Percentiles rank a stretch among this genome's conserved stretches.
These are phyloP conservation scores for Lithophane socia DNA, from an alignment of 2,888 invertebrate species.

Conservation along the genomic window DNA sequence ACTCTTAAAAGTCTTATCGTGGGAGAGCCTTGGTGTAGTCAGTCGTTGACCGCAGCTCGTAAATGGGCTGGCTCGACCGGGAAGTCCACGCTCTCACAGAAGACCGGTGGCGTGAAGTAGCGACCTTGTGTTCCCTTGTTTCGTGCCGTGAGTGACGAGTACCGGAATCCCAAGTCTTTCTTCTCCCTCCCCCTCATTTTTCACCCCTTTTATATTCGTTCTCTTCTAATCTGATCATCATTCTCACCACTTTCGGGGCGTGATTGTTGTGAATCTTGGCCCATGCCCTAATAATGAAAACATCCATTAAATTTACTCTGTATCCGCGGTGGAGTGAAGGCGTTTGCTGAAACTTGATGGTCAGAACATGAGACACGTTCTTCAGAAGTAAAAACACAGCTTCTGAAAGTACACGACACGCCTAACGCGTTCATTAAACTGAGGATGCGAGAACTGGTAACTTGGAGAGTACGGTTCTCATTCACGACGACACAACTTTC, in stretches of 20 bases:
- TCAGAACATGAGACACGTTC: neutral
- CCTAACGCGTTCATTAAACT: neutral
- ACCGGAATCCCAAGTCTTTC: neutral
- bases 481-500: neutral
- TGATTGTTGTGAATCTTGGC: neutral
- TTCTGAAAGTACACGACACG: neutral
- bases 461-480: neutral
- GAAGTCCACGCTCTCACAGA: constrained; percentile 34
- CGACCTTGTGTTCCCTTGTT: constrained; percentile 4
- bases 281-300: constrained; percentile 1
- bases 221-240: neutral
- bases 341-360: constrained; percentile 1
- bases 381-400: neutral
- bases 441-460: neutral
- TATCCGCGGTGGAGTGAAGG: neutral
- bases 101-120: neutral
- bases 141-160: constrained; percentile 25
- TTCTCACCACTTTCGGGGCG: neutral
- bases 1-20: neutral
- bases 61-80: constrained; percentile 31
- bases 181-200: neutral
- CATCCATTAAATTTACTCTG: neutral
- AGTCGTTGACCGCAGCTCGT: neutral
- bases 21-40: constrained; percentile 25
- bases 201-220: neutral